Base-by-base conservation (phyloP, 2,113 vertebrate genomes). In the Lepisosteus osseus region DNA sequence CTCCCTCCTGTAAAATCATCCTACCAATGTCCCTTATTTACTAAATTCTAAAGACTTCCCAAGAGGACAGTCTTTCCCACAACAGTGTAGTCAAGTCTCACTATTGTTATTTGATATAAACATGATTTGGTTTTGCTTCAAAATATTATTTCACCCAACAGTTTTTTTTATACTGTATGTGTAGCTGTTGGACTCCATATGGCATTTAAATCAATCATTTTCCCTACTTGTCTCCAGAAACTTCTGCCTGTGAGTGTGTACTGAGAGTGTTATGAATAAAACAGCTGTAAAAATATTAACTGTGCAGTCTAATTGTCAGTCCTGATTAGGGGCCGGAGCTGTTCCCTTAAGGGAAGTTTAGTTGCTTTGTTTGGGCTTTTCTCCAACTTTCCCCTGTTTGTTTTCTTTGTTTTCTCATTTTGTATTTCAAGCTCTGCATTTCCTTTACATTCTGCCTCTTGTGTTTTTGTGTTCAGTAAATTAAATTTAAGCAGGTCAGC, bases 211-310 rank as follows among this genome's bases (percentile, higher is more conserved):
- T 90, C 87, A 72, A 82, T 84, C 86, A 51, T 83, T 91, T 89
- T 91, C 89, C 91, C 89, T 89, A 94, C 89, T 90, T 92, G 90
- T 90, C 90, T 94, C 88, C 89, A 90, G 88, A 88, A 91, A 90
- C 88, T 83, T 84, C 88, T 91, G 91, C 86, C 61, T 64, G 11
- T 41, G 17, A 88, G 87, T 80, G 71, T 84, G 82, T 82, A 84
- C 86, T 84, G 83, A 78, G 69, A 83, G 88, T 80, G 90, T 89
- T 85, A 88, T 91, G 90, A 89, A 92, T 85, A 87, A 91, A 93
- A 92, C 93, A 94, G 93, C 92, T 94, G 92, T 90, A 92, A 93
- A 93, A 94, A 93, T 90, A 93, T 87, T 88, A 90, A 91, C 89
- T 82, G 79, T 78, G 79, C 74, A 64, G 85, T 81, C 87, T 91